Evolutionary conservation across 2,888 invertebrate genomes (phyloP).

Genomic region (Noctua fimbriata): DNA sequence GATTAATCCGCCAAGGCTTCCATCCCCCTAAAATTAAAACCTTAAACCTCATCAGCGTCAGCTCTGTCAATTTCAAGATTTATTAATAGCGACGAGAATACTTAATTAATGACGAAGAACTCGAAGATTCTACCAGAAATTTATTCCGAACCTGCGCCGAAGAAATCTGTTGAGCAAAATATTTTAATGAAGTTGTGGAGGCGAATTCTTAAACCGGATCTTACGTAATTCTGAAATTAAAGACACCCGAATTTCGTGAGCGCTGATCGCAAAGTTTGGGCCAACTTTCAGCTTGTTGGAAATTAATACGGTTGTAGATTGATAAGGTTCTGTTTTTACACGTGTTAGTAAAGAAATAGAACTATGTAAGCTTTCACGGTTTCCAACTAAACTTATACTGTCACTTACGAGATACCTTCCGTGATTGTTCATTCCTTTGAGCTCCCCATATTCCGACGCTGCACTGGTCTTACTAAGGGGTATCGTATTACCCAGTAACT

Average conservation of each 20-base stretch:
- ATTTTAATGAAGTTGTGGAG: conserved; percentile 83
- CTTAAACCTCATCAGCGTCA: conserved; percentile 53
- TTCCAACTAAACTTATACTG: too few species aligned
- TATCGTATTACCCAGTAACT: too few species aligned
- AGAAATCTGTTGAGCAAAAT: conserved; percentile 79
- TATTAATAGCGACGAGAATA: conserved; percentile 65
- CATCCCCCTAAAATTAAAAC: conserved; percentile 37
- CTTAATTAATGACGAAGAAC: conserved; percentile 63
- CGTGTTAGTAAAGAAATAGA: neutral
- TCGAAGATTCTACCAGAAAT: conserved; percentile 65
- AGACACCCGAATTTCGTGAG: conserved; percentile 72
- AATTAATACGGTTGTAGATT: conserved; percentile 38
- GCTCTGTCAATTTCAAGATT: conserved; percentile 61
- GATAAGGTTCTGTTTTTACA: conserved; percentile 22
- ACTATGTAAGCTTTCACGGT: neutral
- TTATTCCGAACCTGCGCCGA: conserved; percentile 70
- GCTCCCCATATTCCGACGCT: too few species aligned
- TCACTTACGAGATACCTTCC: too few species aligned
- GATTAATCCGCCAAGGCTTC: conserved; percentile 25
- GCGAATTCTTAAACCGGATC: conserved; percentile 74
- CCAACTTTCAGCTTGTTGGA: conserved; percentile 37
- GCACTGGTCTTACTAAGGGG: too few species aligned
- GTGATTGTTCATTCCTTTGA: too few species aligned
- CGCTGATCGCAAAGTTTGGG: conserved; percentile 62
- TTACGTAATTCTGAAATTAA: conserved; percentile 80